phyloP scores from a whole-genome alignment of 1,140 invertebrate species.

The Dendrolimus kikuchii region DNA sequence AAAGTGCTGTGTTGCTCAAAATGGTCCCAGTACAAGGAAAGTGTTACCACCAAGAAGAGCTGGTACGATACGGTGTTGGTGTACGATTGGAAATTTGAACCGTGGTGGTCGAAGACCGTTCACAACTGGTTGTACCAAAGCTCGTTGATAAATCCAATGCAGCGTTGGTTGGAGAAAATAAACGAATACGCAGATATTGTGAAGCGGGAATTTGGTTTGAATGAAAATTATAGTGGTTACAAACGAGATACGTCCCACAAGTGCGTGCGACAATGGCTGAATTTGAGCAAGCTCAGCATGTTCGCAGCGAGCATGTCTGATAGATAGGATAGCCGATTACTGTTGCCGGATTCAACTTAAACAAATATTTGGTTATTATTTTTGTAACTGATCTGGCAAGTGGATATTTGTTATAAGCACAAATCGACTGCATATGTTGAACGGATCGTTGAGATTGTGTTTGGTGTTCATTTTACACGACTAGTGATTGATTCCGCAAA shows the following conservation, averaged over 20 bases:
- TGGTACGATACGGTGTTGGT: conserved; percentile 26
- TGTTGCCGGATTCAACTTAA: too few relatives aligned
- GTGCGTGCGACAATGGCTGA: conserved; percentile 40
- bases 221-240: neutral
- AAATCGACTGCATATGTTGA: too few relatives aligned
- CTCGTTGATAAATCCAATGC: conserved; percentile 48
- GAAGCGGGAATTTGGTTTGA: conserved; percentile 1
- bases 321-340: conserved; percentile 22
- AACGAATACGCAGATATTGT: conserved; percentile 33
- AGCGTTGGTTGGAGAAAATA: conserved; percentile 50
- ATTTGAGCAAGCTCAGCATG: conserved; percentile 41
- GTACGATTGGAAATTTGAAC: conserved; percentile 39
- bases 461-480: too few relatives aligned
- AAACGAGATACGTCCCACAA: neutral
- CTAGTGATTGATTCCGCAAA: too few relatives aligned
- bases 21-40: conserved; percentile 36
- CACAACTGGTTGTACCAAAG: conserved; percentile 56
- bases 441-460: too few relatives aligned
- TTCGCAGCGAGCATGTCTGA: conserved; percentile 38
- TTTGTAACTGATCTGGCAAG: too few relatives aligned
- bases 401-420: too few relatives aligned
- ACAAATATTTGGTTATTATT: too few relatives aligned
- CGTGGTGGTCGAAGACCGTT: conserved; percentile 46
- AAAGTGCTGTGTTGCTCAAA: conserved; percentile 34
- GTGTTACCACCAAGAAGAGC: conserved; percentile 16